A percentile compares a stretch with the other conserved stretches of the same genome.
These are phyloP conservation scores for Hemicrepidius hirtus DNA, from an alignment of 2,888 invertebrate genomes.

Conservation along the genomic window DNA sequence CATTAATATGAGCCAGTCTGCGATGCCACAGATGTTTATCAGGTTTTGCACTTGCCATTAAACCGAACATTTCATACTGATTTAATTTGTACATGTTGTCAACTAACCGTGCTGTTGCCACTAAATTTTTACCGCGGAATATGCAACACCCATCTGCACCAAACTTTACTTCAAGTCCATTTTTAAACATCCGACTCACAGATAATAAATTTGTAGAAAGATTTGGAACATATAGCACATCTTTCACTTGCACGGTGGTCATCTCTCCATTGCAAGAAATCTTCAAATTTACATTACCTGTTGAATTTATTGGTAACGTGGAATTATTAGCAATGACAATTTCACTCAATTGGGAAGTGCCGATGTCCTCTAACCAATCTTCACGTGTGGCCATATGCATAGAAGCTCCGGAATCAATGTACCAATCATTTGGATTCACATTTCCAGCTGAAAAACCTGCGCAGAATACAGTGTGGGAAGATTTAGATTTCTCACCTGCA, in stretches of 20 bases:
- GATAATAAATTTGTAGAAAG: too few species aligned
- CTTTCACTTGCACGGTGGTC: not conserved
- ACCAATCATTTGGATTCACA: not conserved
- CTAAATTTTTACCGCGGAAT: not conserved
- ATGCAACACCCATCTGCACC: not conserved
- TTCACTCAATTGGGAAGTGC: not conserved
- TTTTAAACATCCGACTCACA: constrained; percentile 10
- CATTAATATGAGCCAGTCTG: constrained; percentile 2
- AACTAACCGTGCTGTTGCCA: not conserved
- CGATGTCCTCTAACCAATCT: constrained; percentile 9
- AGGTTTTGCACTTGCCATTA: too few species aligned
- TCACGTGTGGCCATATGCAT: not conserved
- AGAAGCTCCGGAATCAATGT: constrained; percentile 5
- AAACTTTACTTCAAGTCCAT: not conserved
- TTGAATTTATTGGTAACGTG: not conserved
- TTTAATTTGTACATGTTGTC: constrained; percentile 12
- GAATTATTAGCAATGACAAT: not conserved
- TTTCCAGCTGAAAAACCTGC: constrained; percentile 2
- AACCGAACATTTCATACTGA: not conserved
- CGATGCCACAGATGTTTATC: constrained; percentile 9
- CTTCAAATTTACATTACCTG: not conserved
- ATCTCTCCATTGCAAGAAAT: not conserved
- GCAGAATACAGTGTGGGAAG: too few species aligned
- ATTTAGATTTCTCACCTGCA: too few species aligned
- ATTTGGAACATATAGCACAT: not conserved